Percentiles rank a stretch among this genome's conserved stretches.
Conservation (phyloP, 2,797 vertebrate genomes). For the Micromesistius poutassou region DNA sequence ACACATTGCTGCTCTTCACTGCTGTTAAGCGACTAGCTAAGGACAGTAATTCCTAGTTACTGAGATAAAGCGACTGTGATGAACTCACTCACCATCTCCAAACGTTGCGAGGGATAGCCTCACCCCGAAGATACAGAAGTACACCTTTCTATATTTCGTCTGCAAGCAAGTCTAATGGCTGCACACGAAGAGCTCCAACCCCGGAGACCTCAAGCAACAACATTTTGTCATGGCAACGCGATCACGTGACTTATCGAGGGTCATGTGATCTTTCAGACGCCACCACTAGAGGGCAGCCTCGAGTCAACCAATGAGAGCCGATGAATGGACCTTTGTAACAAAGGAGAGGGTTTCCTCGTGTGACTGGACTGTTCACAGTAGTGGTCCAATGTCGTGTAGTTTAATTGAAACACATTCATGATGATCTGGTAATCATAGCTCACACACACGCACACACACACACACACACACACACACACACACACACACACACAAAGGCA, state of each 20-base stretch:
- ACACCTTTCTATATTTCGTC: background rate
- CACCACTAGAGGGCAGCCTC: conserved; percentile 54
- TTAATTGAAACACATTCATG: background rate
- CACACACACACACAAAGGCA: conserved; percentile 15
- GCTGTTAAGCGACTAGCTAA: background rate
- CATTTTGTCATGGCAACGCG: background rate
- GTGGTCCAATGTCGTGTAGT: background rate
- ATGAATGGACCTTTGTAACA: background rate
- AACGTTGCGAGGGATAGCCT: background rate
- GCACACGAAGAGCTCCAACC: background rate
- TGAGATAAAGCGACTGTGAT: background rate
- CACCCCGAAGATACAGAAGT: background rate
- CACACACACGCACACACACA: background rate
- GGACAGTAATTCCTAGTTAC: background rate
- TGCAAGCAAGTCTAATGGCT: background rate
- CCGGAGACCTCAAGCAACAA: conserved; percentile 7
- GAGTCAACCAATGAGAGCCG: conserved; percentile 7
- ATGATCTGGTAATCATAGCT: background rate
- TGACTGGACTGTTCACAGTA: background rate
- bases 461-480: conserved; percentile 5
- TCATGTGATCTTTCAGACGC: background rate
- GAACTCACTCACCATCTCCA: conserved; percentile 18
- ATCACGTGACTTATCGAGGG: background rate
- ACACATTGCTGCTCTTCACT: background rate
- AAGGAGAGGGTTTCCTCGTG: background rate